Conservation (phyloP, 2,888 invertebrate species). For the Caenorhabditis plicata region DNA sequence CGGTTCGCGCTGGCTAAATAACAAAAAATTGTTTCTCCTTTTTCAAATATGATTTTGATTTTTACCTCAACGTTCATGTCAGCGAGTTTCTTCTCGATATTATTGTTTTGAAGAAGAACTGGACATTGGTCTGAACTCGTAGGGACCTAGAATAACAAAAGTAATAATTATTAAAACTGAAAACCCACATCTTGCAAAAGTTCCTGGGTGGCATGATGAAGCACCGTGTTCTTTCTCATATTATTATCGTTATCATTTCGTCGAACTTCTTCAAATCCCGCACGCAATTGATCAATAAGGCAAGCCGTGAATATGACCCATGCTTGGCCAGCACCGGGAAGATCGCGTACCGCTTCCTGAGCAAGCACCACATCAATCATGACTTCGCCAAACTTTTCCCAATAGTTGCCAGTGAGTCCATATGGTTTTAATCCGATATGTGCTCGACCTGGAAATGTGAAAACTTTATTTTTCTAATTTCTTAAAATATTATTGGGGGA, state of each 20-base stretch:
- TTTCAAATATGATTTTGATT: neutral
- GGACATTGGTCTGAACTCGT: conserved; percentile 12
- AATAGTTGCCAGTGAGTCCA: conserved; percentile 57
- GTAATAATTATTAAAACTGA: neutral
- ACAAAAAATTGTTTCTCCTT: conserved; percentile 5
- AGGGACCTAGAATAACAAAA: conserved; percentile 4
- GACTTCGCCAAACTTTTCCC: conserved; percentile 64
- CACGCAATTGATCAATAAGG: conserved; percentile 61
- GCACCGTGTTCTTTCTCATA: conserved; percentile 44
- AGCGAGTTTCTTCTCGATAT: conserved; percentile 9
- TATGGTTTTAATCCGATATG: conserved; percentile 62
- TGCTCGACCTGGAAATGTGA: conserved; percentile 46
- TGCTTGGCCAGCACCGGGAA: conserved; percentile 64
- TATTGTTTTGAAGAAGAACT: conserved; percentile 10
- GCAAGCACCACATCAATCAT: conserved; percentile 63
- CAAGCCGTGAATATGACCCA: conserved; percentile 65
- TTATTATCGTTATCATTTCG: conserved; percentile 28
- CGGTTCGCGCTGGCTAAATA: neutral
- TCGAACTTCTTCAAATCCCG: conserved; percentile 56
- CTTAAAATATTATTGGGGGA: neutral
- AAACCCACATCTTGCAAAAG: conserved; percentile 19
- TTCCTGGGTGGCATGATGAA: conserved; percentile 48
- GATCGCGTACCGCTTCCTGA: conserved; percentile 61
- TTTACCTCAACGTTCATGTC: conserved; percentile 13
- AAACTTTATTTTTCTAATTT: neutral